Evolutionary conservation across 2,797 vertebrate species (phyloP).

Genomic region (Mus minutoides): DNA sequence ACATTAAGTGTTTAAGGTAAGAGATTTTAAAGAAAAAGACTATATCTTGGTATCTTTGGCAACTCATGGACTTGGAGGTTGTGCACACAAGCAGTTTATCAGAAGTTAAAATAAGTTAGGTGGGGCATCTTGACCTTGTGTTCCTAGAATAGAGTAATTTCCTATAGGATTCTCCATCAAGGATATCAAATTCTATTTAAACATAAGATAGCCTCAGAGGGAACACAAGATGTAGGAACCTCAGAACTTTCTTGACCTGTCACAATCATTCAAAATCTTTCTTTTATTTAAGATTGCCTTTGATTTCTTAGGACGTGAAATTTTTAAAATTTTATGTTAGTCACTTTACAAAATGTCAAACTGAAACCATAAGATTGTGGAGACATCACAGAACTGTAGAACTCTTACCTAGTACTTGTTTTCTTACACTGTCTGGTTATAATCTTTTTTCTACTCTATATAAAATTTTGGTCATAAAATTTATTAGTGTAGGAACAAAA

Average conservation of each 20-base stretch:
- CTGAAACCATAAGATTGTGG: neutral
- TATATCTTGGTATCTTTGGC: neutral
- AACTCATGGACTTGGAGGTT: neutral
- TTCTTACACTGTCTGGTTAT: neutral
- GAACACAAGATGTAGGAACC: neutral
- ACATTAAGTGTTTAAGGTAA: neutral
- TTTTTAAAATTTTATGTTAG: neutral
- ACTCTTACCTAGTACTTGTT: neutral
- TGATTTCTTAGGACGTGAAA: neutral
- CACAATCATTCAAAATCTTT: neutral
- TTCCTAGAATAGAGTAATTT: neutral
- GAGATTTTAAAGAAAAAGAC: neutral
- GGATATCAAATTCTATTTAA: neutral
- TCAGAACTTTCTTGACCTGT: neutral
- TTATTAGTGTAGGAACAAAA: neutral
- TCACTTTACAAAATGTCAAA: neutral
- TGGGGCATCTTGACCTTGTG: neutral
- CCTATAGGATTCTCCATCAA: neutral
- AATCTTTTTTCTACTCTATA: neutral
- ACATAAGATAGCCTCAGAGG: neutral
- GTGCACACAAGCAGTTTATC: neutral
- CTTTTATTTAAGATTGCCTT: constrained; percentile 1
- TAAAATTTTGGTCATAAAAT: neutral
- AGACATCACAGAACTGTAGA: neutral
- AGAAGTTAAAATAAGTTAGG: neutral